A percentile compares a stretch with the other conserved stretches of the same genome.
Evolutionary conservation across 1,140 invertebrate genomes (phyloP).

Genomic region (Drosophila tani): DNA sequence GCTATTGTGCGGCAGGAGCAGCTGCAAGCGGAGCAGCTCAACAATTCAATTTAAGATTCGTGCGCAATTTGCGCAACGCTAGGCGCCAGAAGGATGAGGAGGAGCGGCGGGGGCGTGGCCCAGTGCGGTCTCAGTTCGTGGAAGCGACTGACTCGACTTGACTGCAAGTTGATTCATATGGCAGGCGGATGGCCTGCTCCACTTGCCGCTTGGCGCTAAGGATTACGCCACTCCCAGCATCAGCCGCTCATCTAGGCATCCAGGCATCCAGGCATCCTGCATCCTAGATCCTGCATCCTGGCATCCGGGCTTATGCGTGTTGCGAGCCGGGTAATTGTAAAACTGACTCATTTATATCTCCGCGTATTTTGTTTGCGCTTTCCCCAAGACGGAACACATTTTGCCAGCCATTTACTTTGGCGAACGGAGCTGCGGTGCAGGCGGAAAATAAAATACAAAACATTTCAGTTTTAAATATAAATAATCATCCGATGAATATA

Average conservation of each 20-base stretch:
- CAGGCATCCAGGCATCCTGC: background rate
- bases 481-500: no score
- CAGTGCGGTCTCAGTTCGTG: slow-evolving; percentile 35
- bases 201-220: slow-evolving; percentile 41
- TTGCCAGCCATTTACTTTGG: slow-evolving; percentile 4
- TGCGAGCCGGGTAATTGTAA: slow-evolving; percentile 38
- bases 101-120: slow-evolving; percentile 17
- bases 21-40: slow-evolving; percentile 59
- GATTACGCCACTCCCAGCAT: slow-evolving; percentile 28
- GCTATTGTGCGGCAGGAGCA: slow-evolving; percentile 45
- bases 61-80: slow-evolving; percentile 76
- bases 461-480: no score
- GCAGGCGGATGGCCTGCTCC: slow-evolving; percentile 58
- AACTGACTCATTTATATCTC: slow-evolving; percentile 36
- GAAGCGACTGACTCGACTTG: slow-evolving; percentile 46
- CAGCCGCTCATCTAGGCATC: background rate
- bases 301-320: slow-evolving; percentile 27
- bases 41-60: slow-evolving; percentile 83
- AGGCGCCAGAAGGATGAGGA: slow-evolving; percentile 8
- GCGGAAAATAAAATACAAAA: background rate
- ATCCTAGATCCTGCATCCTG: slow-evolving; percentile 10
- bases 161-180: slow-evolving; percentile 77
- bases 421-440: background rate
- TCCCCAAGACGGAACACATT: slow-evolving; percentile 11
- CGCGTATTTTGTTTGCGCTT: slow-evolving; percentile 30